Evolutionary conservation across 30 jellyfish, hydroid and myxozoan species (phyloP).

Genomic region (Cassiopea xamachana): DNA sequence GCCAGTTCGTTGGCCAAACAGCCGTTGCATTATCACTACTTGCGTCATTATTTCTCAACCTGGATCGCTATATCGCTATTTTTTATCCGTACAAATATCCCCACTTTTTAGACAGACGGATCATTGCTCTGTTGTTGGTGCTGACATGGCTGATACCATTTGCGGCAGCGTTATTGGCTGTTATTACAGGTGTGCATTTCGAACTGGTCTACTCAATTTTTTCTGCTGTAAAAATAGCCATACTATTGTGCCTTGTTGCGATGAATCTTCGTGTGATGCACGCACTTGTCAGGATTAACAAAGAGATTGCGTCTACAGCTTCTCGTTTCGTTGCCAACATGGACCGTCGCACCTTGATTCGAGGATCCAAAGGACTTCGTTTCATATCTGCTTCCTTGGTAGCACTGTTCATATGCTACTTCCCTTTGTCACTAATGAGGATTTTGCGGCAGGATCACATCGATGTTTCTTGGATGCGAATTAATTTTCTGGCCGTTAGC

Average conservation of each 20-base stretch:
- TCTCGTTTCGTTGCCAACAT: constrained; percentile 19
- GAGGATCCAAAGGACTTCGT: constrained; percentile 36
- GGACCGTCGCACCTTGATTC: constrained; percentile 9
- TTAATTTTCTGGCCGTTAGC: not conserved
- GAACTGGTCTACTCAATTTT: not conserved
- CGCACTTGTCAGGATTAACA: constrained; percentile 14
- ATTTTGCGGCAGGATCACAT: not conserved
- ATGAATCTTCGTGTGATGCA: constrained; percentile 10
- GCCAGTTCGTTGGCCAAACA: constrained; percentile 30
- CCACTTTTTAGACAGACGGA: constrained; percentile 3
- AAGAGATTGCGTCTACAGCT: not conserved
- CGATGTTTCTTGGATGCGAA: constrained; percentile 8
- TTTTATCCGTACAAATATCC: constrained; percentile 55
- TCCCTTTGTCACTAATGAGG: constrained; percentile 21
- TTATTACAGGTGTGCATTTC: constrained; percentile 1
- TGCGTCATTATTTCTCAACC: constrained; percentile 31
- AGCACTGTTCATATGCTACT: constrained; percentile 10
- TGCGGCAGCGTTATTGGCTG: not conserved
- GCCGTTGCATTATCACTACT: constrained; percentile 15
- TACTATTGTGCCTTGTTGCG: not conserved
- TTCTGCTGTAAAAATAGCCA: constrained; percentile 3
- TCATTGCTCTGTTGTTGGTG: not conserved
- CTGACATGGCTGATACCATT: constrained; percentile 60
- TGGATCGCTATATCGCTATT: constrained; percentile 55
- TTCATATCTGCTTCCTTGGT: constrained; percentile 4